Evolutionary conservation across 2,797 vertebrate species (phyloP).

Genomic region (Sebastes hubbsi): DNA sequence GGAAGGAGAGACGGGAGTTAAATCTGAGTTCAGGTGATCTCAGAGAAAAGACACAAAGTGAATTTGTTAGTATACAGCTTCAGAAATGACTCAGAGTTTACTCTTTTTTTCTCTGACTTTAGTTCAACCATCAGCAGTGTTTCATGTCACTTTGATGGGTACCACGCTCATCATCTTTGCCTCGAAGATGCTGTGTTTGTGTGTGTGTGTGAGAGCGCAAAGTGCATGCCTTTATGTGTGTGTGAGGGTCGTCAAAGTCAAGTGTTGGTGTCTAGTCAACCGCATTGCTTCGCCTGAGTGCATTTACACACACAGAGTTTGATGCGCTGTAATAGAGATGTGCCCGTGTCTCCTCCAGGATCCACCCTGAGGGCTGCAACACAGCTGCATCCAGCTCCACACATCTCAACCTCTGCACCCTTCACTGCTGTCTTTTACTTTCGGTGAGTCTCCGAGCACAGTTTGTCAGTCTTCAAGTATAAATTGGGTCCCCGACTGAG

Average conservation of each 20-base stretch:
- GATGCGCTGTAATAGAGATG: slow-evolving; percentile 55
- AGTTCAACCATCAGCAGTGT: neutral
- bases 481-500: slow-evolving; percentile 4
- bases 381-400: slow-evolving; percentile 34
- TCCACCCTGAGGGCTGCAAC: slow-evolving; percentile 43
- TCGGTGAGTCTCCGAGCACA: neutral
- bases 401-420: neutral
- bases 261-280: slow-evolving; percentile 47
- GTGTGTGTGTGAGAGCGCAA: neutral
- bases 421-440: slow-evolving; percentile 11
- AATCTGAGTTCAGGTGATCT: neutral
- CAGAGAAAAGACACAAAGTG: neutral
- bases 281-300: slow-evolving; percentile 17
- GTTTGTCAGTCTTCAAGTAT: neutral
- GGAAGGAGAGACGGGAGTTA: neutral
- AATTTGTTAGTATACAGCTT: neutral
- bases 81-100: neutral
- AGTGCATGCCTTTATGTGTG: neutral
- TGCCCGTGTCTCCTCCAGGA: slow-evolving; percentile 27
- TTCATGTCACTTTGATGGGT: slow-evolving; percentile 37
- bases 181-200: neutral
- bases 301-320: slow-evolving; percentile 9
- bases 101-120: neutral
- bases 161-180: slow-evolving; percentile 20
- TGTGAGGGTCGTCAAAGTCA: slow-evolving; percentile 36